Base-by-base conservation (phyloP, 2,113 vertebrate genomes). In the Copsychus sechellarum region DNA sequence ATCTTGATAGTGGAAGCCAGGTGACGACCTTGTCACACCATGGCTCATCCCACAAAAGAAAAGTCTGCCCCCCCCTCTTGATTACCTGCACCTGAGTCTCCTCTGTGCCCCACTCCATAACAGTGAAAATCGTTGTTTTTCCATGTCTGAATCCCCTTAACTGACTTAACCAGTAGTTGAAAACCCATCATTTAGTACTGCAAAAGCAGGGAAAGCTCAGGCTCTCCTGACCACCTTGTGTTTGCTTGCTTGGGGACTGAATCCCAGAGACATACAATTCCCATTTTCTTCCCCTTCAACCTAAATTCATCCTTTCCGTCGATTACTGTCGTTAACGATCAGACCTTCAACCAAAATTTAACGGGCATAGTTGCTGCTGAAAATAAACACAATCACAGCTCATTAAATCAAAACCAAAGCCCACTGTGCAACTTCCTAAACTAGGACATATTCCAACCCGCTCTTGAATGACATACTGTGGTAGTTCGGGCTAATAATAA, bases 371-470 rank as follows among this genome's bases (percentile, higher is more conserved):
- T 86, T 97, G 54, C 72, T 22, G 12, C 88, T 11, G 8, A 95
- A 97, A 97, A 95, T 94, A 96, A 95, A 95, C 66, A 93, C 86
- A 91, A 97, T 96, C 96, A 92, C 71, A 90, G 92, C 95, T 95
- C 86, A 71, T 97, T 96, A 97, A 95, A 84, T 95, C 95, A 92
- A 71, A 93, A 94, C 45, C 12, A 13, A 89, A 94, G 83, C 48
- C 66, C 83, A 81, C 93, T 91, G 56, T 92, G 73, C 70, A 86
- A 84, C 94, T 97, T 93, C 81, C 93, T 94, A 96, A 97, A 97
- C 66, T 93, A 92, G 96, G 95, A 90, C 96, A 96, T 67, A 61
- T 90, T 79, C 72, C 22, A 95, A 60, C 92, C 80, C 2, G 3
- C 83, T 87, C 88, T 81, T 14, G 54, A 91, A 74, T 86, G 88